Evolutionary conservation across 2,888 invertebrate genomes (phyloP).

Genomic region (Chaetogeoica ovagalla): DNA sequence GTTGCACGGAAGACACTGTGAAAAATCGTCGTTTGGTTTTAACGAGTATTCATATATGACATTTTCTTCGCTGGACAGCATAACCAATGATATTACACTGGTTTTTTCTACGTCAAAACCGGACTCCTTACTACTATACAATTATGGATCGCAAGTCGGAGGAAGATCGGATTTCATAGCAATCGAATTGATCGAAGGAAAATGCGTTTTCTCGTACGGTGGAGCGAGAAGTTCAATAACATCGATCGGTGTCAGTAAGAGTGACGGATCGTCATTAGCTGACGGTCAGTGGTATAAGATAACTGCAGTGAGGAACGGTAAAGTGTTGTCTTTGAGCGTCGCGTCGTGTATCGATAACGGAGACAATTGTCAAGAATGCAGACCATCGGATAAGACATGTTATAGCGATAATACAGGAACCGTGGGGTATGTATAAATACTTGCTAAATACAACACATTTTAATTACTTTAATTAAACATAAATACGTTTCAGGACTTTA

Average conservation of each 20-base stretch:
- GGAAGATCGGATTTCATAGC: conserved; percentile 92
- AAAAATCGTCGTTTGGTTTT: conserved; percentile 87
- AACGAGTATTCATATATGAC: conserved; percentile 86
- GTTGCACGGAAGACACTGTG: conserved; percentile 87
- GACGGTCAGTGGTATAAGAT: conserved; percentile 92
- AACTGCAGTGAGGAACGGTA: conserved; percentile 85
- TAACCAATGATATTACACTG: conserved; percentile 87
- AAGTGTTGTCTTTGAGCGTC: conserved; percentile 82
- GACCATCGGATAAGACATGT: conserved; percentile 78
- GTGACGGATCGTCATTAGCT: conserved; percentile 65
- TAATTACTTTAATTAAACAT: not conserved
- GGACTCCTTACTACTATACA: conserved; percentile 85
- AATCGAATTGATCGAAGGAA: conserved; percentile 82
- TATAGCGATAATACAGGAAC: conserved; percentile 85
- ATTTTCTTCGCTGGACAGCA: conserved; percentile 81
- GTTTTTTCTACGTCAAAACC: conserved; percentile 88
- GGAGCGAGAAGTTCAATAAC: conserved; percentile 87
- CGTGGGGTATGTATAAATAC: conserved; percentile 72
- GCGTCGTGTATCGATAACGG: conserved; percentile 83
- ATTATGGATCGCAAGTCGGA: conserved; percentile 84
- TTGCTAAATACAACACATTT: not conserved
- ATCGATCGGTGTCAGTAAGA: conserved; percentile 71
- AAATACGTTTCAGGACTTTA: conserved; percentile 68
- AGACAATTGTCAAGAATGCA: conserved; percentile 82
- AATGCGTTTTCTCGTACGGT: conserved; percentile 86